Evolutionary conservation across 2,888 invertebrate species (phyloP).

Genomic region (Macaria notata): DNA sequence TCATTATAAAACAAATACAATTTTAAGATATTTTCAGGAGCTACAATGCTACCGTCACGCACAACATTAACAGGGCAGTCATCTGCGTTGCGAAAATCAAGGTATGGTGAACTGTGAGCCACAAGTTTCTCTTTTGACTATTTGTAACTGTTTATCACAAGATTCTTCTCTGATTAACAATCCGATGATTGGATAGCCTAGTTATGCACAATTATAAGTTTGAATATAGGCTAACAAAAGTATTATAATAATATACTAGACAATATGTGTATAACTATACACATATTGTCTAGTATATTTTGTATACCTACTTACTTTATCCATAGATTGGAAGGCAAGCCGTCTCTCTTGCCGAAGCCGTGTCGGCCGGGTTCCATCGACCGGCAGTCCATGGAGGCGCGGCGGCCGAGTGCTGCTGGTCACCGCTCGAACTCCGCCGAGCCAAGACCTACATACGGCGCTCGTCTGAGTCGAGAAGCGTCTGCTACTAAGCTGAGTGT

Average conservation of each 20-base stretch:
- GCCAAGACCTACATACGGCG: slow-evolving; percentile 55
- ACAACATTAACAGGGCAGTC: slow-evolving; percentile 47
- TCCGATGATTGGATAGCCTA: too few species aligned
- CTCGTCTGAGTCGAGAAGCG: slow-evolving; percentile 61
- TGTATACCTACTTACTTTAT: too few species aligned
- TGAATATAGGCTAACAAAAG: too few species aligned
- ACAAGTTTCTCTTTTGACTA: too few species aligned
- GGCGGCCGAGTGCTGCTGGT: slow-evolving; percentile 56
- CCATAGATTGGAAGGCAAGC: slow-evolving; percentile 51
- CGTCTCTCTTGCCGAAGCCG: slow-evolving; percentile 65
- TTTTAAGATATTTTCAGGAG: background rate
- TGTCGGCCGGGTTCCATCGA: slow-evolving; percentile 64
- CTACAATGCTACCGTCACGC: slow-evolving; percentile 52
- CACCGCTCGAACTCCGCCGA: slow-evolving; percentile 70
- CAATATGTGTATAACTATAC: too few species aligned
- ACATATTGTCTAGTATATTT: too few species aligned
- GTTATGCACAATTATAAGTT: too few species aligned
- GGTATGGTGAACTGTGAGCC: slow-evolving; percentile 42
- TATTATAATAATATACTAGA: too few species aligned
- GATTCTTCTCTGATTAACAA: too few species aligned
- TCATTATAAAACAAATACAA: background rate
- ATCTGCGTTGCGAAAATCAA: slow-evolving; percentile 59
- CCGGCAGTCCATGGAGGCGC: slow-evolving; percentile 60
- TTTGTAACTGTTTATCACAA: too few species aligned
- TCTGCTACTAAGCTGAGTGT: slow-evolving; percentile 62